Percentiles rank a stretch among this genome's conserved stretches.
phyloP scores from a whole-genome alignment of 2,888 invertebrate genomes.

The Dorcus parallelipipedus region DNA sequence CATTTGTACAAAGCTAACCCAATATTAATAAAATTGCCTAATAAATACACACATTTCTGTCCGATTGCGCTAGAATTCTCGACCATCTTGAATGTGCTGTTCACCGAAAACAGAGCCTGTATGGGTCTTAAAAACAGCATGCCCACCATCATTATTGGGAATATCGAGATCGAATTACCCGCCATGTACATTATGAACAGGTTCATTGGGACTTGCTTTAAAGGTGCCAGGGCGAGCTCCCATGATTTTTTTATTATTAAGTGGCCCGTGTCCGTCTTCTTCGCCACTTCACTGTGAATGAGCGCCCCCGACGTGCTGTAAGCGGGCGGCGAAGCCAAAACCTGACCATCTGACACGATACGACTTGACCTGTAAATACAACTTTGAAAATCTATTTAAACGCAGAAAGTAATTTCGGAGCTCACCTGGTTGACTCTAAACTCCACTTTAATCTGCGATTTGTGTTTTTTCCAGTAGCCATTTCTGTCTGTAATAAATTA shows the following conservation, averaged over 20 bases:
- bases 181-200: slow-evolving; percentile 99
- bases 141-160: slow-evolving; percentile 99
- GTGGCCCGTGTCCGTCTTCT: slow-evolving; percentile 79
- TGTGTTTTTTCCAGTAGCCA: slow-evolving; percentile 4
- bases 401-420: not conserved
- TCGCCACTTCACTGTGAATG: slow-evolving; percentile 72
- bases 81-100: slow-evolving; percentile 89
- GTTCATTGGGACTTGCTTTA: slow-evolving; percentile 99
- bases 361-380: slow-evolving; percentile 19
- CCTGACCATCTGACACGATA: slow-evolving; percentile 4
- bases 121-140: slow-evolving; percentile 97
- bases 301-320: slow-evolving; percentile 72
- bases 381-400: not conserved
- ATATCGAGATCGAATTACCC: slow-evolving; percentile 97
- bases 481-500: not conserved
- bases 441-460: slow-evolving; percentile 43
- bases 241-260: slow-evolving; percentile 92
- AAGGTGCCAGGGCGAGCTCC: slow-evolving; percentile 92
- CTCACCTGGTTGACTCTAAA: slow-evolving; percentile 42
- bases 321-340: slow-evolving; percentile 72
- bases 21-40: slow-evolving; percentile 92
- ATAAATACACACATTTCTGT: slow-evolving; percentile 89
- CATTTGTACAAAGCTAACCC: slow-evolving; percentile 93
- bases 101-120: slow-evolving; percentile 89
- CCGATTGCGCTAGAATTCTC: slow-evolving; percentile 86